Conservation (phyloP, 2,888 invertebrate genomes). For the Eupithecia vulgata region DNA sequence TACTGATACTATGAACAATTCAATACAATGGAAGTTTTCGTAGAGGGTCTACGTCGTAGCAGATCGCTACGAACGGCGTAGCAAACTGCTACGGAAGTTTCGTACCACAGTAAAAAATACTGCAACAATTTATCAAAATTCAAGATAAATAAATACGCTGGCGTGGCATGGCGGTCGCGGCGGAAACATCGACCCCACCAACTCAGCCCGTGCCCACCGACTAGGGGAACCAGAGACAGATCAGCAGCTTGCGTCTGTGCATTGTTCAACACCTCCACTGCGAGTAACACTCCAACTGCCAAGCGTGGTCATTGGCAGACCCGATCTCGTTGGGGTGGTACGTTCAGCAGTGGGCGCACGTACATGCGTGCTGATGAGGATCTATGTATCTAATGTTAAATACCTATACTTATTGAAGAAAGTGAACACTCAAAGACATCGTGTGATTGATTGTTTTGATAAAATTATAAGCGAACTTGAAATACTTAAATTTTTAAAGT, state of each 20-base stretch:
- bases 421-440: neutral
- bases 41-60: slow-evolving; percentile 3
- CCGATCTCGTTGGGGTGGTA: neutral
- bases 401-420: neutral
- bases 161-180: neutral
- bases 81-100: neutral
- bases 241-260: neutral
- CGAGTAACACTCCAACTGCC: neutral
- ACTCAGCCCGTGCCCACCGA: neutral
- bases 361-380: neutral
- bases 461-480: too few relatives aligned
- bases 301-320: neutral
- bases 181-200: neutral
- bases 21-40: neutral
- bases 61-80: neutral
- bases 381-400: neutral
- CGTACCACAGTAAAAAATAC: neutral
- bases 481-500: too few relatives aligned
- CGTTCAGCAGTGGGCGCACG: neutral
- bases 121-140: too few relatives aligned
- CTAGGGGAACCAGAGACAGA: neutral
- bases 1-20: too few relatives aligned
- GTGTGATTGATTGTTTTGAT: too few relatives aligned
- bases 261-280: neutral
- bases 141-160: too few relatives aligned